These are phyloP conservation scores for Brachionus calyciflorus DNA, from an alignment of 1,140 invertebrate genomes.

Conservation along the genomic window DNA sequence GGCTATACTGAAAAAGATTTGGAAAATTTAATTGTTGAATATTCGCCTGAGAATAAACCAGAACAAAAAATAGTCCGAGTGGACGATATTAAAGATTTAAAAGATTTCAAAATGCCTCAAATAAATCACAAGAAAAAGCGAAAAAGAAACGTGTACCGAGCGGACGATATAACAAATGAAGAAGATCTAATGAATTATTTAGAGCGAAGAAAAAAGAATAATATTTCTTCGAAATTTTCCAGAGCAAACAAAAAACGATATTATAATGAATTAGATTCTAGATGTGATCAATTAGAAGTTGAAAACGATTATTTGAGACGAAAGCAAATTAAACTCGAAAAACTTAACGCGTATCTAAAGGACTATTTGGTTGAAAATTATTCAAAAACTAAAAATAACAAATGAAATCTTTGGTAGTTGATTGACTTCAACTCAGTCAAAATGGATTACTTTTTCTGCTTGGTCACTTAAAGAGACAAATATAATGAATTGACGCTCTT, in stretches of 20 bases:
- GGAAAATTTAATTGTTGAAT: not conserved
- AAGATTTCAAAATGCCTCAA: not conserved
- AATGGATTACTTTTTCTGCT: no score
- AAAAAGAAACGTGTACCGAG: not conserved
- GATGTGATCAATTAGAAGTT: slow-evolving; percentile 51
- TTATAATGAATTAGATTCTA: slow-evolving; percentile 54
- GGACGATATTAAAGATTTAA: not conserved
- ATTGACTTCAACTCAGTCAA: no score
- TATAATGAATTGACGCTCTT: no score
- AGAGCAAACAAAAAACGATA: slow-evolving; percentile 55
- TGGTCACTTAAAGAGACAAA: no score
- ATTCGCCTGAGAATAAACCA: not conserved
- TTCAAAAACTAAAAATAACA: slow-evolving; percentile 50
- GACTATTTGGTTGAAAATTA: slow-evolving; percentile 52
- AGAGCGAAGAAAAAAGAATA: slow-evolving; percentile 55
- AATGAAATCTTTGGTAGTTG: no score
- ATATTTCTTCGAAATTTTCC: slow-evolving; percentile 55
- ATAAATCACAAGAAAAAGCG: not conserved
- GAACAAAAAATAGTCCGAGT: not conserved
- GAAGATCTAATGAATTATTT: slow-evolving; percentile 48
- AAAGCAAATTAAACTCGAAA: slow-evolving; percentile 54
- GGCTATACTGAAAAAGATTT: slow-evolving; percentile 38
- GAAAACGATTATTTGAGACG: slow-evolving; percentile 52
- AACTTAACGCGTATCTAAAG: slow-evolving; percentile 55
- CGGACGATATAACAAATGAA: slow-evolving; percentile 20